Evolutionary conservation across 2,888 invertebrate species (phyloP).

Genomic region (Andrena haemorrhoa): DNA sequence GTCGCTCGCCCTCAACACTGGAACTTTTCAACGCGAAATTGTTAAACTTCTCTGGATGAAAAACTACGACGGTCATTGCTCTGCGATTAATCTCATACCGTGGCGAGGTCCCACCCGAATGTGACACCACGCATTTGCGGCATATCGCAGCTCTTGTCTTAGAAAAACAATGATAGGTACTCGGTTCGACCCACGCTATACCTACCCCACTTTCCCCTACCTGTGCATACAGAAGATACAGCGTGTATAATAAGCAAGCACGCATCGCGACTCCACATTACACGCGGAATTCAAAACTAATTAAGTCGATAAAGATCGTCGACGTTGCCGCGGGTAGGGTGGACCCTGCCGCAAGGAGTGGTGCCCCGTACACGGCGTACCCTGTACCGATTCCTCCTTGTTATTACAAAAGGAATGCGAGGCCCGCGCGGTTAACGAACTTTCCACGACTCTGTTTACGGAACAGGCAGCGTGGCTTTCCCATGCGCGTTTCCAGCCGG

Average conservation of each 20-base stretch:
- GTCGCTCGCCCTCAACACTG: no score
- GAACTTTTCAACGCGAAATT: no score
- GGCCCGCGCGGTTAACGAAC: constrained; percentile 52
- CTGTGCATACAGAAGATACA: background rate
- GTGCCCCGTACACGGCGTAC: background rate
- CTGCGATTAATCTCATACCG: no score
- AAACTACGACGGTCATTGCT: no score
- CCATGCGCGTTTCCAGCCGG: constrained; percentile 22
- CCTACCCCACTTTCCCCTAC: background rate
- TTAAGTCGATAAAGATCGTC: constrained; percentile 55
- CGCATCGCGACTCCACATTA: background rate
- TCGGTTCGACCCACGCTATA: no score
- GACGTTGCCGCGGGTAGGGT: constrained; percentile 4
- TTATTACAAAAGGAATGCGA: constrained; percentile 39
- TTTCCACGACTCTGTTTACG: constrained; percentile 59
- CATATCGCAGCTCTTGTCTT: no score
- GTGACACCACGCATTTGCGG: no score
- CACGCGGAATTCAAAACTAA: constrained; percentile 35
- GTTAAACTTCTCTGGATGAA: no score
- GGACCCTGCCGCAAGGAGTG: constrained; percentile 1
- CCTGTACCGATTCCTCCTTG: constrained; percentile 32
- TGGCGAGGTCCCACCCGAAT: no score
- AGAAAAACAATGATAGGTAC: no score
- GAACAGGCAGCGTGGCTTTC: constrained; percentile 49
- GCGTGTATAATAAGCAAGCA: constrained; percentile 5